A percentile compares a stretch with the other conserved stretches of the same genome.
phyloP scores from a whole-genome alignment of 1,140 invertebrate genomes.

The Ganaspis sp. region DNA sequence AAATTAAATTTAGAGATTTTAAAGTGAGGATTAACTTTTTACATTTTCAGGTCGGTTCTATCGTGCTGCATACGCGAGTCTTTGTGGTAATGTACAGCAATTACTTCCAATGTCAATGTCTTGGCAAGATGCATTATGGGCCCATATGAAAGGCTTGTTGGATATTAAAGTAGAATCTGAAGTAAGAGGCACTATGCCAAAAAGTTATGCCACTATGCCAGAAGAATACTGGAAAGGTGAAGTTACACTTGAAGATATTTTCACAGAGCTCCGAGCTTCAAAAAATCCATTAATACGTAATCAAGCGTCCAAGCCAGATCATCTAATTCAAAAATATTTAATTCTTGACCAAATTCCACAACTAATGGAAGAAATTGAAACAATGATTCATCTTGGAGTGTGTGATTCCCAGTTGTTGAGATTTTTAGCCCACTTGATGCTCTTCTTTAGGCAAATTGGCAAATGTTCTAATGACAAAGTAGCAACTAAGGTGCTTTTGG shows the following conservation, averaged over 20 bases:
- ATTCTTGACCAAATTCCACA: conserved; percentile 84
- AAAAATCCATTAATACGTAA: conserved; percentile 75
- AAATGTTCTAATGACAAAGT: conserved; percentile 81
- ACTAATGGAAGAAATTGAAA: conserved; percentile 80
- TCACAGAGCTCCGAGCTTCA: conserved; percentile 80
- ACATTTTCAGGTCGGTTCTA: conserved; percentile 77
- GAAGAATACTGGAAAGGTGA: conserved; percentile 88
- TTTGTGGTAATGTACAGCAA: conserved; percentile 89
- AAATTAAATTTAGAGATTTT: no score
- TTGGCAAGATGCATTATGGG: conserved; percentile 95
- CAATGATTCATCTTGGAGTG: conserved; percentile 62
- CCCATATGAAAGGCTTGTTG: conserved; percentile 88
- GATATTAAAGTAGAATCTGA: conserved; percentile 90
- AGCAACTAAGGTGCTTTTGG: conserved; percentile 84
- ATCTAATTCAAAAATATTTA: conserved; percentile 86
- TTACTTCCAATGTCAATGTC: conserved; percentile 84
- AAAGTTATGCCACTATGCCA: conserved; percentile 80
- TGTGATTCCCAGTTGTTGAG: conserved; percentile 81
- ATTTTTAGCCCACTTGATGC: conserved; percentile 89
- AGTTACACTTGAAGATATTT: conserved; percentile 84
- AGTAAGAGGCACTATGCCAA: conserved; percentile 77
- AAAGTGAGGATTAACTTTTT: neutral
- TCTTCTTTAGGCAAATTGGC: conserved; percentile 88
- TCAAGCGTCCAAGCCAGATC: conserved; percentile 79
- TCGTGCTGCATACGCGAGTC: conserved; percentile 84